Conservation (phyloP, 2,888 invertebrate genomes). For the Synergus gifuensis region DNA sequence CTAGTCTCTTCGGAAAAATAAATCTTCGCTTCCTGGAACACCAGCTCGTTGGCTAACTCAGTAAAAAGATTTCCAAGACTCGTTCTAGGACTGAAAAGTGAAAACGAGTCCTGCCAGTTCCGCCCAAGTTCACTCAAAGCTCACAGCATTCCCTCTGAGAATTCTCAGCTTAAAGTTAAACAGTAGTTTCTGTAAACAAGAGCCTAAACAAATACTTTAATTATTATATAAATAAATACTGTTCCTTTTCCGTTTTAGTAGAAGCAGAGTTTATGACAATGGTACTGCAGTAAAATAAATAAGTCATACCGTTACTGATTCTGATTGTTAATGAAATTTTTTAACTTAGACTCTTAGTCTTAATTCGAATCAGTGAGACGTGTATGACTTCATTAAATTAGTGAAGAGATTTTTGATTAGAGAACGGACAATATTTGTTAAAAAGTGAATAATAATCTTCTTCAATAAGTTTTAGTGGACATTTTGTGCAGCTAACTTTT, state of each 20-base stretch:
- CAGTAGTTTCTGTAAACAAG: constrained; percentile 25
- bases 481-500: background rate
- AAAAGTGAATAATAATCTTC: background rate
- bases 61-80: constrained; percentile 33
- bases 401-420: background rate
- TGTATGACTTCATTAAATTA: background rate
- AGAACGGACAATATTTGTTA: background rate
- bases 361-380: too few species aligned
- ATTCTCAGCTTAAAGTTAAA: constrained; percentile 23
- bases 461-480: background rate
- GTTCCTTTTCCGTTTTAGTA: background rate
- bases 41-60: constrained; percentile 47
- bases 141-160: background rate
- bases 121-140: background rate
- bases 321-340: too few species aligned
- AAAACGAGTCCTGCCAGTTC: constrained; percentile 37
- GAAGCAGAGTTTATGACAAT: background rate
- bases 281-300: background rate
- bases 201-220: constrained; percentile 7
- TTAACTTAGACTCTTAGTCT: too few species aligned
- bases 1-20: constrained; percentile 73
- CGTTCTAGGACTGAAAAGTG: constrained; percentile 38
- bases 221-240: background rate
- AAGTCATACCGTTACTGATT: background rate
- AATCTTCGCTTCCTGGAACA: constrained; percentile 73